A percentile compares a stretch with the other conserved stretches of the same genome.
phyloP scores from a whole-genome alignment of 2,797 vertebrate species.

The Parauchenoglanis punctatus region DNA sequence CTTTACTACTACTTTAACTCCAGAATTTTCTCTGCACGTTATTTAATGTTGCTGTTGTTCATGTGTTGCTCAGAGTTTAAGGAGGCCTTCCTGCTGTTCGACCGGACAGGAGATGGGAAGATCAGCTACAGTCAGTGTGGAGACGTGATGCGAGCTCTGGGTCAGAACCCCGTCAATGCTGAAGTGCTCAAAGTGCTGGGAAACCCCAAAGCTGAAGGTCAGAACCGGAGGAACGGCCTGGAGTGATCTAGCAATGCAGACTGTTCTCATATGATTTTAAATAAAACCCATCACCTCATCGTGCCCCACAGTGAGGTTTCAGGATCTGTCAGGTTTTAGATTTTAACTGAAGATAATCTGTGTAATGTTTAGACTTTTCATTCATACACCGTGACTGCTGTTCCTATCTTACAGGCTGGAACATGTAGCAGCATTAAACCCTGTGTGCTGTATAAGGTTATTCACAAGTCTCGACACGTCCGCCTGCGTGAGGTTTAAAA shows the following conservation, averaged over 20 bases:
- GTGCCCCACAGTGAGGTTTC: neutral
- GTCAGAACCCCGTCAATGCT: constrained; percentile 93
- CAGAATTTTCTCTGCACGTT: neutral
- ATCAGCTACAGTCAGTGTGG: constrained; percentile 90
- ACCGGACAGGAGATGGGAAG: constrained; percentile 90
- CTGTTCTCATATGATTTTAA: neutral
- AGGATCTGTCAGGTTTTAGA: neutral
- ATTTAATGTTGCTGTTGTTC: neutral
- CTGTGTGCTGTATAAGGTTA: neutral
- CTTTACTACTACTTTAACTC: neutral
- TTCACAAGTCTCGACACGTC: neutral
- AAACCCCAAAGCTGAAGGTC: constrained; percentile 90
- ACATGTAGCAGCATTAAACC: neutral
- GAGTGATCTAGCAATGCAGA: neutral
- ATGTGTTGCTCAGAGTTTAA: constrained; percentile 82
- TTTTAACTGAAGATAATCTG: neutral
- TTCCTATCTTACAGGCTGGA: neutral
- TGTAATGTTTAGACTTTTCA: neutral
- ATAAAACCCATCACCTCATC: neutral
- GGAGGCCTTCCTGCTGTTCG: constrained; percentile 94
- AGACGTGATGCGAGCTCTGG: constrained; percentile 92
- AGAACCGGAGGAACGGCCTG: neutral
- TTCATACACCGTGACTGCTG: neutral
- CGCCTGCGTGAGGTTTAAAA: too few species aligned
- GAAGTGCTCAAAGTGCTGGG: constrained; percentile 95